Evolutionary conservation across 2,888 invertebrate genomes (phyloP), one percentile per base, ranked within the genome.

Genomic region (Ochlodes sylvanus): DNA sequence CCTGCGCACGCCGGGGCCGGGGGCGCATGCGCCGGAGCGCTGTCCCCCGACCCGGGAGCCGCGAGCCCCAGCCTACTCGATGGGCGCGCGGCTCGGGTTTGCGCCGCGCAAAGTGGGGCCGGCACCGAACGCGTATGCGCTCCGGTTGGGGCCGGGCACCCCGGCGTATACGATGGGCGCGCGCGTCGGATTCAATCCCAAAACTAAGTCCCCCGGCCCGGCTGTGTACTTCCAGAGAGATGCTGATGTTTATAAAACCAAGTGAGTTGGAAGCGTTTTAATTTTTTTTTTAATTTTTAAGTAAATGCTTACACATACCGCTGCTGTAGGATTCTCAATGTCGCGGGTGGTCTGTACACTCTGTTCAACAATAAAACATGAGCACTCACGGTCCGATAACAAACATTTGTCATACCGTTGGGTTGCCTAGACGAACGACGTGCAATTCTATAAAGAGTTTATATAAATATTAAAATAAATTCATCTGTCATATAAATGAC

Each of bases 41-140:
- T 94, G 93, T 69, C 92, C 94, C 44, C 87, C 94, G 19, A 91
- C 93, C 84, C 93, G 94, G 61, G 88, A 86, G 41, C 79, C 85
- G 50, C 89, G 94, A 63, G 92, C 95, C 32, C 96, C 96, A 3
- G 86, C 88, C 7, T 96, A 94, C 83, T 93, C 94, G 0, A 94
- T 96, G 80, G 91, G 94, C 50, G 86, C 87, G 32, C 90, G 94
- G 70, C 85, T 90, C 34, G 91, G 87, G 62, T 83, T 79, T 76
- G 72, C 93, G 82, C 77, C 90, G 82, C 69, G 90, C 94, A 77
- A 88, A 77, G 62, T 80, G 69, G 92, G 92, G 0, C 96, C 96
- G 0, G 96, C 95, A 21, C 95, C 96, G 32, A 95, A 95, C 79
- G 94, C 94, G 47, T 96, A 96, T 81, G 85, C 86, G 44, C 73